These are phyloP conservation scores for Drosophila malerkotliana DNA, from an alignment of 1,140 invertebrate species.

Conservation along the genomic window DNA sequence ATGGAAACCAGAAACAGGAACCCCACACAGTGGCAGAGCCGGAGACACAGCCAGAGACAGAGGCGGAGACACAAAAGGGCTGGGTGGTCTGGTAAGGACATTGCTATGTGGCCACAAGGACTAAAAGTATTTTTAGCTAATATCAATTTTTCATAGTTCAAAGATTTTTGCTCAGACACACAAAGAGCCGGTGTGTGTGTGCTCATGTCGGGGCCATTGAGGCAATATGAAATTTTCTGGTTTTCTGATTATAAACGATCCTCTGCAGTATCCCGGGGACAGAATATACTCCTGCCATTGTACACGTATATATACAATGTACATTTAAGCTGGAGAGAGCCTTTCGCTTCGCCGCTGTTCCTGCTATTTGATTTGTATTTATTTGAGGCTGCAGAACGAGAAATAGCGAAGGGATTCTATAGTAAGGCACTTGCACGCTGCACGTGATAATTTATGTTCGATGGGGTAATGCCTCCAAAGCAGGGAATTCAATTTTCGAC, in stretches of 20 bases:
- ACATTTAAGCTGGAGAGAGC: conserved; percentile 11
- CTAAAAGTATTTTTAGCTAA: conserved; percentile 82
- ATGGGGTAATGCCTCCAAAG: conserved; percentile 31
- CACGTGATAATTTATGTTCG: conserved; percentile 77
- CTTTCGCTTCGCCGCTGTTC: conserved; percentile 22
- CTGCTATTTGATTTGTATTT: conserved; percentile 50
- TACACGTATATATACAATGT: neutral
- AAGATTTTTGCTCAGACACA: conserved; percentile 65
- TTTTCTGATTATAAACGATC: conserved; percentile 81
- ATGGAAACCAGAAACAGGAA: neutral
- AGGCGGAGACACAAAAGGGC: conserved; percentile 47
- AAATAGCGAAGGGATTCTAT: conserved; percentile 32
- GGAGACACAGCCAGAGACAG: neutral
- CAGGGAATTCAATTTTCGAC: conserved; percentile 42
- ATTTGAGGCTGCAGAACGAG: conserved; percentile 12
- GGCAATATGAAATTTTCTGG: conserved; percentile 75
- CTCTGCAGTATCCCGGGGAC: conserved; percentile 55
- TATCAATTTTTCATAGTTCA: conserved; percentile 83
- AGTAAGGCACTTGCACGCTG: conserved; percentile 26
- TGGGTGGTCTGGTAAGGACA: conserved; percentile 27
- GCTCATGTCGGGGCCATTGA: conserved; percentile 53
- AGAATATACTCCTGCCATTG: conserved; percentile 7
- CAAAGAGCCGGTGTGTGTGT: conserved; percentile 38
- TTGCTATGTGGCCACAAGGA: conserved; percentile 58
- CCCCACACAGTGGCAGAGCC: neutral